Evolutionary conservation across 2,113 vertebrate genomes (phyloP), one percentile per base, ranked within the genome.

Genomic region (Nerophis ophidion): DNA sequence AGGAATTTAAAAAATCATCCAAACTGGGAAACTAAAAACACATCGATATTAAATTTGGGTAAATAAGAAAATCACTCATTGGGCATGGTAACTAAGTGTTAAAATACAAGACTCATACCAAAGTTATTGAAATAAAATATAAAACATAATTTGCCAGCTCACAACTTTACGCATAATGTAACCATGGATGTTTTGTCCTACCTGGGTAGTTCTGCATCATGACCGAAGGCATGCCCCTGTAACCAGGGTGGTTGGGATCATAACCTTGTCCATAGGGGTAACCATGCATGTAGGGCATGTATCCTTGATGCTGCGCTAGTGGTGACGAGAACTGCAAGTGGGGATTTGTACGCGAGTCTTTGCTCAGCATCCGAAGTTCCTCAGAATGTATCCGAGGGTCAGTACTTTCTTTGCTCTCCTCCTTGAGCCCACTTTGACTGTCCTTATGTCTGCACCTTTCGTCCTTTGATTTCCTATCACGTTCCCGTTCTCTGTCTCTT

Each of bases 171-270:
- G 5, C 17, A 42, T 17, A 56, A 17, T 7, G 7, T 11, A 4
- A 44, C 40, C 40, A 44, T 4, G 40, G 17, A 42, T 17, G 1
- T 16, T 16, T 8, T 19, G 54, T 19, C 64, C 26, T 93, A 99
- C 97, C 95, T 97, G 96, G 93, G 85, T 98, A 99, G 74, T 95
- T 98, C 85, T 96, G 97, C 97, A 99, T 98, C 97, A 99, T 98
- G 84, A 99, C 94, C 0, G 97, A 92, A 48, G 97, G 93, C 93
- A 99, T 92, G 69, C 93, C 91, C 51, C 97, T 91, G 86, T 94
- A 99, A 82, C 96, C 95, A 71, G 97, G 95, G 77, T 99, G 96
- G 90, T 74, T 95, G 82, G 97, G 93, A 86, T 98, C 97, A 5
- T 97, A 99, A 2, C 94, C 91, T 86, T 97, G 96, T 84, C 94